Percentiles rank a stretch among this genome's conserved stretches.
Evolutionary conservation across 2,888 invertebrate species (phyloP).

Genomic region (Geotrupes spiniger): DNA sequence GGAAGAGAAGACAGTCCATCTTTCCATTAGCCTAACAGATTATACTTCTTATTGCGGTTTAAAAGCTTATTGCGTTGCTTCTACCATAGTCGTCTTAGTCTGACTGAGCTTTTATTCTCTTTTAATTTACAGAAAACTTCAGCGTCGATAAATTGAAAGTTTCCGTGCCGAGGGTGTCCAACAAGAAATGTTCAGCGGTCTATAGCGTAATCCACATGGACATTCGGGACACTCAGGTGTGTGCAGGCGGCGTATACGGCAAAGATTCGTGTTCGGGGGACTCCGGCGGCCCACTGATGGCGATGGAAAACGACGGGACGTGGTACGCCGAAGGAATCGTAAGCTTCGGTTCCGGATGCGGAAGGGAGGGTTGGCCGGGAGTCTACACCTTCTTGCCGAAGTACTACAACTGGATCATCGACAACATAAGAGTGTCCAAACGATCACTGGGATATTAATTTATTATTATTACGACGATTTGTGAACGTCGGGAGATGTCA

Average conservation of each 20-base stretch:
- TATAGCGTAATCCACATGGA: constrained; percentile 53
- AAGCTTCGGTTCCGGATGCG: constrained; percentile 68
- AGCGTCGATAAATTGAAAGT: constrained; percentile 61
- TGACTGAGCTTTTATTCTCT: too few relatives aligned
- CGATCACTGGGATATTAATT: background rate
- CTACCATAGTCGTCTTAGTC: too few relatives aligned
- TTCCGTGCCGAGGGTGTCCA: constrained; percentile 56
- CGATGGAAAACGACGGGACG: constrained; percentile 34
- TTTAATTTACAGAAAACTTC: constrained; percentile 34
- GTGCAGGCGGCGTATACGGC: constrained; percentile 66
- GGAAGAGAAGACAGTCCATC: too few relatives aligned
- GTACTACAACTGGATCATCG: constrained; percentile 62
- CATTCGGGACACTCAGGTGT: constrained; percentile 60
- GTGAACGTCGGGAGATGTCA: background rate
- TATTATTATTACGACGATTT: background rate
- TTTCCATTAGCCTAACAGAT: too few relatives aligned
- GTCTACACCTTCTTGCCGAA: constrained; percentile 64
- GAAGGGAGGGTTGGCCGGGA: constrained; percentile 65
- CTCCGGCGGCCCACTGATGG: constrained; percentile 78
- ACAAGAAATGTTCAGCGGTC: constrained; percentile 54
- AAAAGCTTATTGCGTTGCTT: too few relatives aligned
- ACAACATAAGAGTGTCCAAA: constrained; percentile 30
- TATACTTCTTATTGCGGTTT: too few relatives aligned
- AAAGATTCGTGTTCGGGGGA: constrained; percentile 77
- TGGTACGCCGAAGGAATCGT: constrained; percentile 67